Conservation (phyloP, 2,113 vertebrate genomes). For the Leptodactylus fuscus region DNA sequence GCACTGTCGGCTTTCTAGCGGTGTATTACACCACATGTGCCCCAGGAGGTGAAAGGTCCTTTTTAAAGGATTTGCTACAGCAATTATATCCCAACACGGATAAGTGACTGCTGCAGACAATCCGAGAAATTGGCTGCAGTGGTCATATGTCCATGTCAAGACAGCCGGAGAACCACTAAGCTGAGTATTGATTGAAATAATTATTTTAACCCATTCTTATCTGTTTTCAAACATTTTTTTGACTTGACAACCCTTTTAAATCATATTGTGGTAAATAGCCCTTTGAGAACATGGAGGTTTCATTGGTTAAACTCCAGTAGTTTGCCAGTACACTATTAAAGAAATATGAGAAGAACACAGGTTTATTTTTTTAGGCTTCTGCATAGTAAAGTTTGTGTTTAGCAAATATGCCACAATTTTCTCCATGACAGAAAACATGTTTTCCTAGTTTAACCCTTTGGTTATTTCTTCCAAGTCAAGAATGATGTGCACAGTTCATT, state of each 20-base stretch:
- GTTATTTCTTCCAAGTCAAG: neutral
- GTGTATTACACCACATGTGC: too few species aligned
- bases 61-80: too few species aligned
- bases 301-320: neutral
- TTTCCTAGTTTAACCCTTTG: neutral
- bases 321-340: neutral
- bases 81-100: too few species aligned
- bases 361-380: neutral
- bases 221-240: too few species aligned
- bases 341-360: neutral
- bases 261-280: neutral
- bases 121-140: too few species aligned
- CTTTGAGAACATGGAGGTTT: neutral
- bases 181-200: too few species aligned
- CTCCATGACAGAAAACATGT: conserved; percentile 10
- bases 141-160: too few species aligned
- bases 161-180: too few species aligned
- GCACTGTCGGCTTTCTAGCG: too few species aligned
- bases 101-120: too few species aligned
- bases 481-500: neutral
- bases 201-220: too few species aligned
- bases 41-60: too few species aligned
- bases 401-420: neutral
- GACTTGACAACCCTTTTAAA: neutral
- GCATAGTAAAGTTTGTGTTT: conserved; percentile 6